Base-by-base conservation (phyloP, 2,797 vertebrate species). In the Gymnodraco acuticeps region DNA sequence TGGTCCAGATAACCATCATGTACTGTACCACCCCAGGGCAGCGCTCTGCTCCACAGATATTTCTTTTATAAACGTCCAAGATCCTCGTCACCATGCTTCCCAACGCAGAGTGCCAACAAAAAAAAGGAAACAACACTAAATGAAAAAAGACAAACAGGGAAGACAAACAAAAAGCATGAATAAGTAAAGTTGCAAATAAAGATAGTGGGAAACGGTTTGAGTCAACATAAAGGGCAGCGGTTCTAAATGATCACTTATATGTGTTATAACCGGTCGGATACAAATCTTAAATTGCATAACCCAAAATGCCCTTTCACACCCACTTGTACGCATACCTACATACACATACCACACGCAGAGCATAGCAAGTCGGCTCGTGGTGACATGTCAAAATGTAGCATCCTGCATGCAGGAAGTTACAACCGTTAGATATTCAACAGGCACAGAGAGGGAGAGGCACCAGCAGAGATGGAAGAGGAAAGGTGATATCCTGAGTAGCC, bases 321-420 rank as follows among this genome's bases (percentile, higher is more conserved):
- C 45, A 60, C 56, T 69, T 53, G 23, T 50, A 50, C 13, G 17
- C 46, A 48, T 20, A 70, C 56, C 14, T 23, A 47, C 69, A 84
- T 63, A 83, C 52, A 73, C 70, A 75, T 17, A 66, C 53, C 15
- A 51, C 52, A 61, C 10, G 43, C 27, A 47, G 59, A 64, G 41
- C 3, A n/a, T 71, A 89, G 86, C 72, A 77, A 78, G 85, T 89
- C 86, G 85, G 86, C 87, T 86, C 20, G 70, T 58, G 89, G 91
- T 88, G 91, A 87, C 88, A 89, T 84, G 92, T 92, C 87, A 93
- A 91, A 93, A 85, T 91, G 85, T 85, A 89, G 80, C 52, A n/a
- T 88, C 80, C 81, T 81, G 71, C 75, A 83, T 63, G 62, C 76
- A 79, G 86, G 91, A 92, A 81, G 71, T 67, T 90, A 92, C 68